Base-by-base conservation (phyloP, 2,113 vertebrate genomes). In the Apodemus speciosus region DNA sequence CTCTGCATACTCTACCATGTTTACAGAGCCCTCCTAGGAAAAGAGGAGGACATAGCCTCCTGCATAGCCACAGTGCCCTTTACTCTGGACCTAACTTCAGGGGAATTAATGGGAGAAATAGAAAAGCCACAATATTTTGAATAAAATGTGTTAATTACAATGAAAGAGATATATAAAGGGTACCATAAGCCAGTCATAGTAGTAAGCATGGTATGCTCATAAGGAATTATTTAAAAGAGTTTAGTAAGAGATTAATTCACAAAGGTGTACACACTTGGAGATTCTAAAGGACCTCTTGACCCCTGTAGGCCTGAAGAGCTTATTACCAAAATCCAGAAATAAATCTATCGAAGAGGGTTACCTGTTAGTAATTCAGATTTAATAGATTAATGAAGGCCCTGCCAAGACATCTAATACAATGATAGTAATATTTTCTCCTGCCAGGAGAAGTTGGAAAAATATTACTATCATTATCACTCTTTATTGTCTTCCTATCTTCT, bases 161-260 rank as follows among this genome's bases (percentile, higher is more conserved):
- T 90, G 88, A 91, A 85, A 77, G 49, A 84, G 64, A 69, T 90
- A 76, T 38, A 68, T 73, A 83, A 93, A 81, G 62, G 9, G 68
- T 9, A 73, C 21, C 21, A 14, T 71, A 35, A 53, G 73, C 51
- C 68, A 87, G 49, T 75, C 21, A n/a, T 66, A 56, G 86, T 58
- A 66, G 64, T 76, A 89, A 92, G 87, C 71, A 96, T 89, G 64
- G 51, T 46, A 89, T 62, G 87, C 38, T 85, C 80, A 75, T 64
- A 91, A 94, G n/a, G 27, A 94, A 16, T 92, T 72, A 94, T 95
- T 90, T 75, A 80, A 92, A 32, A 88, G 40, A 68, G 3, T 89
- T 88, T 92, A 94, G 84, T 94, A 75, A 93, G 49, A 27, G 11
- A 94, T 89, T 80, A 89, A 72, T 80, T 96, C 64, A 89, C 38